Conservation (phyloP, 2,797 vertebrate species). For the Okamejei kenojei region DNA sequence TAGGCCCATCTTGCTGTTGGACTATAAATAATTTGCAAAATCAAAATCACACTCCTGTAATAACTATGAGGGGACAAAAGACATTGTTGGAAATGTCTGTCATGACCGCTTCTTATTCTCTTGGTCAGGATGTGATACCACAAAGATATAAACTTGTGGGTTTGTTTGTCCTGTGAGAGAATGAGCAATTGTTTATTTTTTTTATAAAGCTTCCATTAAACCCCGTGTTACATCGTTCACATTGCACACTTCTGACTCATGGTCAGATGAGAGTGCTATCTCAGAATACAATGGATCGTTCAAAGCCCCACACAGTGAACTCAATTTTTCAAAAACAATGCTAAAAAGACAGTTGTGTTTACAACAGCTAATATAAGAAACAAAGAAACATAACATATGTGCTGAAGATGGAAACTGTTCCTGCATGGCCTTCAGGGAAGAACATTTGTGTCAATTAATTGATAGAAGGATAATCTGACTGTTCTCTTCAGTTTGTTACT, state of each 20-base stretch:
- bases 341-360: neutral
- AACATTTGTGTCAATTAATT: neutral
- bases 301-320: neutral
- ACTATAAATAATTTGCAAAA: neutral
- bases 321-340: neutral
- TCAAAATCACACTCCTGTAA: neutral
- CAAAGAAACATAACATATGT: neutral
- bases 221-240: neutral
- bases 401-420: neutral
- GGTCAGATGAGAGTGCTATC: neutral
- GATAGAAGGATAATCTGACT: neutral
- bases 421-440: neutral
- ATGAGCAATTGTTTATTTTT: neutral
- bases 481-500: neutral
- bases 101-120: neutral
- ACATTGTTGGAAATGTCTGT: neutral
- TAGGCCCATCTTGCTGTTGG: neutral
- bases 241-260: neutral
- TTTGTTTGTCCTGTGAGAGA: neutral
- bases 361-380: neutral
- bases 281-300: neutral
- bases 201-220: neutral
- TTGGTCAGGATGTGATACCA: neutral
- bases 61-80: neutral
- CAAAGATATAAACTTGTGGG: neutral